These are phyloP conservation scores for Pasiphila rectangulata DNA, from an alignment of 2,888 invertebrate genomes.

Conservation along the genomic window DNA sequence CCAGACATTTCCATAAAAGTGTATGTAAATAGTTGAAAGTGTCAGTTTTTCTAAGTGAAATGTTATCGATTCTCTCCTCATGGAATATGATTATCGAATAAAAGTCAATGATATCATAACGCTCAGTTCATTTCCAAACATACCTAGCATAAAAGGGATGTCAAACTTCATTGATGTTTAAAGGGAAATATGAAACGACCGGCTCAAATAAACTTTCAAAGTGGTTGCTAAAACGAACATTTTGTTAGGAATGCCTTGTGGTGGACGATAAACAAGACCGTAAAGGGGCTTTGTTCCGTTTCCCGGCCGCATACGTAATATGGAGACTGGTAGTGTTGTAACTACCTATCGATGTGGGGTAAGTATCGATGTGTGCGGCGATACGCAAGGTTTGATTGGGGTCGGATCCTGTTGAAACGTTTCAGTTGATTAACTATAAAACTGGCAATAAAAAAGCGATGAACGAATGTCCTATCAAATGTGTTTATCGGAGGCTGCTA, in stretches of 20 bases:
- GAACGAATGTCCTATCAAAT: conserved; percentile 28
- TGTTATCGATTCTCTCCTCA: conserved; percentile 65
- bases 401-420: conserved; percentile 27
- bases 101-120: conserved; percentile 58
- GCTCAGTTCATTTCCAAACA: conserved; percentile 34
- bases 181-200: conserved; percentile 30
- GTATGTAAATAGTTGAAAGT: conserved; percentile 61
- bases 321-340: conserved; percentile 41
- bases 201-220: conserved; percentile 34
- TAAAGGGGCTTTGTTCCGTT: conserved; percentile 55
- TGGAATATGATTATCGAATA: conserved; percentile 67
- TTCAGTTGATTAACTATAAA: conserved; percentile 35
- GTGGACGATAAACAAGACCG: conserved; percentile 55
- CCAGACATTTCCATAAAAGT: conserved; percentile 39
- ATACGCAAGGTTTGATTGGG: conserved; percentile 30
- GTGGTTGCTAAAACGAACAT: conserved; percentile 38
- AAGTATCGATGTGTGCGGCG: conserved; percentile 25
- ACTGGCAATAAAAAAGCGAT: conserved; percentile 26
- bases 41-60: conserved; percentile 56
- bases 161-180: conserved; percentile 32
- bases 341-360: conserved; percentile 21
- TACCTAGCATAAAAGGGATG: conserved; percentile 20
- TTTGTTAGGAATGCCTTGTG: conserved; percentile 49
- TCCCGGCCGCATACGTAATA: conserved; percentile 48
- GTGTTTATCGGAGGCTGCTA: conserved; percentile 25